Conservation (phyloP, 2,797 vertebrate genomes). For the Scyliorhinus canicula region DNA sequence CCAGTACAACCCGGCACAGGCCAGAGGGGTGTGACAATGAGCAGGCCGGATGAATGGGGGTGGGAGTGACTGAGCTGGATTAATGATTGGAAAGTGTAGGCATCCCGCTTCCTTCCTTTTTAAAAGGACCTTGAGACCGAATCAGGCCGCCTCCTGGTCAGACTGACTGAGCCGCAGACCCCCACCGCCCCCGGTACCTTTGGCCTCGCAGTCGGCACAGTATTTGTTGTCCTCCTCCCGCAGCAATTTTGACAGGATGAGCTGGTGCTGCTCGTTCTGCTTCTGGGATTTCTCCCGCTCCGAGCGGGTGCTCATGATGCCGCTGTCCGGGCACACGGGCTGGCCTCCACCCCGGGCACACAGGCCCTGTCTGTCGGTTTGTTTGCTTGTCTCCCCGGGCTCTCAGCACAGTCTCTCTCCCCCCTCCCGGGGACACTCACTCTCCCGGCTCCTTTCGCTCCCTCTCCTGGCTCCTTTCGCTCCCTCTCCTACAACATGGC, state of each 20-base stretch:
- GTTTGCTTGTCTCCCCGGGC: too few species aligned
- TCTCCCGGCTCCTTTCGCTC: constrained; percentile 45
- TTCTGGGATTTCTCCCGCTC: constrained; percentile 94
- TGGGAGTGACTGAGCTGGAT: too few species aligned
- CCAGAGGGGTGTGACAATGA: too few species aligned
- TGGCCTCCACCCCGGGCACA: constrained; percentile 26
- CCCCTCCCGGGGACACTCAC: not conserved
- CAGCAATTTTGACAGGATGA: constrained; percentile 91
- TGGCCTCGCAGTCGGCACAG: constrained; percentile 97
- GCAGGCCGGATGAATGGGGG: too few species aligned
- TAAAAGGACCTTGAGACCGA: too few species aligned
- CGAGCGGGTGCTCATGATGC: constrained; percentile 85
- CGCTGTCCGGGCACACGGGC: constrained; percentile 46
- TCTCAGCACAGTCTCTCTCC: too few species aligned
- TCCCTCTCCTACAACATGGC: constrained; percentile 40
- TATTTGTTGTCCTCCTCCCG: constrained; percentile 98
- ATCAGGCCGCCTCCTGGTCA: too few species aligned
- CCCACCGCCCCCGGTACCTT: constrained; percentile 60
- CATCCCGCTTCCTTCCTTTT: not conserved
- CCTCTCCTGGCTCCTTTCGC: constrained; percentile 36
- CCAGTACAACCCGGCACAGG: too few species aligned
- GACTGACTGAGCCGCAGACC: not conserved
- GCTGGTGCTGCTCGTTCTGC: constrained; percentile 97
- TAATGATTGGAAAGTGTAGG: too few species aligned
- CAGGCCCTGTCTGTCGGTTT: too few species aligned